A percentile compares a stretch with the other conserved stretches of the same genome.
These are phyloP conservation scores for Calliopsis andreniformis DNA, from an alignment of 1,140 invertebrate species.

Conservation along the genomic window DNA sequence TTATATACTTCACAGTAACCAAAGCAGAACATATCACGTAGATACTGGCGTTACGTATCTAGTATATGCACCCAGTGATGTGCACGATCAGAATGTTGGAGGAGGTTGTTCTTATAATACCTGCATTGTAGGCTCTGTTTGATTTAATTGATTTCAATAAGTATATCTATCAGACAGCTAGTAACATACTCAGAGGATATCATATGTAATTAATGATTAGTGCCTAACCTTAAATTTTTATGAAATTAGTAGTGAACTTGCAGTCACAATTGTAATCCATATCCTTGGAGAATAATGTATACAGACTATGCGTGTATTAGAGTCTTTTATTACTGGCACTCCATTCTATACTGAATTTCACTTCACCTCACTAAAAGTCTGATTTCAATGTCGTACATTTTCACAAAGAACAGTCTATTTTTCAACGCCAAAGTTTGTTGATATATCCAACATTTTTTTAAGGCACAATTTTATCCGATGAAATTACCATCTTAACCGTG, in stretches of 20 bases:
- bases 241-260: constrained; percentile 28
- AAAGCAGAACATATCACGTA: constrained; percentile 65
- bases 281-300: background rate
- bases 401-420: constrained; percentile 33
- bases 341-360: constrained; percentile 8
- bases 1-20: constrained; percentile 61
- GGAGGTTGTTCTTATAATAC: constrained; percentile 10
- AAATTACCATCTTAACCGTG: background rate
- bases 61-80: constrained; percentile 7
- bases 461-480: constrained; percentile 53
- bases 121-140: constrained; percentile 1
- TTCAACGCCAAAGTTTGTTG: constrained; percentile 12
- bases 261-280: constrained; percentile 13
- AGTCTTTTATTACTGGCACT: constrained; percentile 20
- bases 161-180: background rate
- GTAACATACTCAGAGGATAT: background rate
- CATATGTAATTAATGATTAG: constrained; percentile 23
- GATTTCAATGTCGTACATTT: constrained; percentile 27
- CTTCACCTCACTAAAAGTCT: constrained; percentile 26
- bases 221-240: constrained; percentile 54
- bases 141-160: constrained; percentile 2
- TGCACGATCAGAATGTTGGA: constrained; percentile 7
- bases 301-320: background rate
- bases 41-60: constrained; percentile 24
- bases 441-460: constrained; percentile 46